Base-by-base conservation (phyloP, 1,140 invertebrate species). In the Plectus sambesii region DNA sequence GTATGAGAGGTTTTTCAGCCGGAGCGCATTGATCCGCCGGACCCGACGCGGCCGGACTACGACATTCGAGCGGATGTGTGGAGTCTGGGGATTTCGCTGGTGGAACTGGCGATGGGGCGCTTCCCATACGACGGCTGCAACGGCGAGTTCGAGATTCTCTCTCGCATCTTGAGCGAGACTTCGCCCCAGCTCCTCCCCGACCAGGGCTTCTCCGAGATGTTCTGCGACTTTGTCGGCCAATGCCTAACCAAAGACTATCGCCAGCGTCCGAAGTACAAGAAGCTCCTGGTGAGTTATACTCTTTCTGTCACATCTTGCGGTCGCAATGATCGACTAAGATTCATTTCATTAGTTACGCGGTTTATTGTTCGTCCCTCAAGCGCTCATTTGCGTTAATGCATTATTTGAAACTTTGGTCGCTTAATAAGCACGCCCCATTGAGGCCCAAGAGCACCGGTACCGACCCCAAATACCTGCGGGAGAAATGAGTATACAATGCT, bases 21-120 rank as follows among this genome's bases (percentile, higher is more conserved):
- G 27, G 87, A 94, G 72, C 79, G 88, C 69, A 93, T 94, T 70
- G 87, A 92, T 72, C 87, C 87, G 1, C 82, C 80, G 48, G 79
- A 80, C 36, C 83, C 84, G 39, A 80, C 79, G 45, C 83, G 87
- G 43, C 12, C 30, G 12, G 17, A 20, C 17, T 96, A 93, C 70
- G 87, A 93, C 70, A 88, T 94, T 49, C 78, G 87, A 47, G 90
- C 87, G 40, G 89, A 96, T 76, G 87, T 96, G 0, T 94, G 89
- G 89, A 87, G 84, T 45, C 74, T 93, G 59, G 89, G 88, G 30
- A 92, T 94, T 55, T 90, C 87, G 5, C 73, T 93, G 61, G 72
- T 74, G 56, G 56, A 58, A 47, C 33, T 58, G 48, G 58, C 56
- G 3, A 39, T 36, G 3, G 60, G 58, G 15, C 20, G 41, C 22